phyloP scores from a whole-genome alignment of 1,140 invertebrate species.

The Sinonovacula constricta region DNA sequence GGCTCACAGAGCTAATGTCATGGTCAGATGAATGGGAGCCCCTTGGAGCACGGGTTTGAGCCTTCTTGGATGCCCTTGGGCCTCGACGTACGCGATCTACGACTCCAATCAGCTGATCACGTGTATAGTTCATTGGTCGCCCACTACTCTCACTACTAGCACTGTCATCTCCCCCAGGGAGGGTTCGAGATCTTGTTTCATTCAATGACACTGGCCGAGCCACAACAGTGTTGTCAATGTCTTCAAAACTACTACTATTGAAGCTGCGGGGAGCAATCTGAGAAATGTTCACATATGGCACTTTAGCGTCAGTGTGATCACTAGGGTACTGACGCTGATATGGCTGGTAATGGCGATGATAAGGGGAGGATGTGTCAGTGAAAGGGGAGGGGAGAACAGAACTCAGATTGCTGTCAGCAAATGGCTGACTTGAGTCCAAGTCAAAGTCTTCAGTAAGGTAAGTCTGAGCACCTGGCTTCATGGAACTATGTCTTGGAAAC shows the following conservation, averaged over 20 bases:
- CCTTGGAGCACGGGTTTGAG: conserved; percentile 23
- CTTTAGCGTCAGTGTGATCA: conserved; percentile 27
- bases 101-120: conserved; percentile 78
- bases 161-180: conserved; percentile 44
- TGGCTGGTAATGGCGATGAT: conserved; percentile 33
- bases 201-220: conserved; percentile 42
- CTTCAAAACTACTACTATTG: conserved; percentile 38
- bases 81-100: conserved; percentile 77
- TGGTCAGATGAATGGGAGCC: conserved; percentile 9
- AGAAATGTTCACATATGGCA: conserved; percentile 31
- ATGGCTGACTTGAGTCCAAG: conserved; percentile 47
- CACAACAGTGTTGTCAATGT: conserved; percentile 51
- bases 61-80: conserved; percentile 46
- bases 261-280: too few relatives aligned
- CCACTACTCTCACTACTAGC: conserved; percentile 66
- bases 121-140: conserved; percentile 76
- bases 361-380: conserved; percentile 48
- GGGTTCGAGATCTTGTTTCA: conserved; percentile 40
- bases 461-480: conserved; percentile 61
- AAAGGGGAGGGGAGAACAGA: conserved; percentile 70
- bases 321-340: conserved; percentile 40
- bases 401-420: conserved; percentile 68
- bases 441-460: conserved; percentile 60
- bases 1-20: conserved; percentile 19
- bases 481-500: conserved; percentile 66